phyloP scores from a whole-genome alignment of 92 coral and sea anemone genomes.

The Muricea muricata region DNA sequence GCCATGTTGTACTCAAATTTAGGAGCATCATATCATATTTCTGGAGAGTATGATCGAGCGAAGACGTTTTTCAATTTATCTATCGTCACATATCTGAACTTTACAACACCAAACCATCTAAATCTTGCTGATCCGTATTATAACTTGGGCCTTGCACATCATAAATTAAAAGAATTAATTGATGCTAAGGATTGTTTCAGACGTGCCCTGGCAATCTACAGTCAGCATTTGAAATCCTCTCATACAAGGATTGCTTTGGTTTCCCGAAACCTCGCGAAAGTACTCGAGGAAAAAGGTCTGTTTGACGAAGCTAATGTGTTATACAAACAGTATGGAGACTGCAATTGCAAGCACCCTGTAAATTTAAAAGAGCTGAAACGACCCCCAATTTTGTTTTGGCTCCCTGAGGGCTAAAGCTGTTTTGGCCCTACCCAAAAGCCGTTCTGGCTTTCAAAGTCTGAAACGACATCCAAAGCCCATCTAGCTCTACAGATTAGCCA shows the following conservation, averaged over 20 bases:
- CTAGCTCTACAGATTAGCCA: too few relatives aligned
- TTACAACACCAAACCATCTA: conserved; percentile 29
- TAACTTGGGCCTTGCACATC: conserved; percentile 31
- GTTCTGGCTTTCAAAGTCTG: too few relatives aligned
- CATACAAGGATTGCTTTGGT: not conserved
- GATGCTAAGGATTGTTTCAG: not conserved
- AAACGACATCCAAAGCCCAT: too few relatives aligned
- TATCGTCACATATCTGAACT: not conserved
- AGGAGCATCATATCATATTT: not conserved
- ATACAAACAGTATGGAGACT: too few relatives aligned
- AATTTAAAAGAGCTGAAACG: too few relatives aligned
- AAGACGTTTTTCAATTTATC: conserved; percentile 31
- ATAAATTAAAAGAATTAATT: not conserved
- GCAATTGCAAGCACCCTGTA: too few relatives aligned
- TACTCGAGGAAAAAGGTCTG: not conserved
- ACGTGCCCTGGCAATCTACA: not conserved
- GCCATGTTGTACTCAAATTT: not conserved
- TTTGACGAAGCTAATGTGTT: not conserved
- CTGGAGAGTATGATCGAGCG: not conserved
- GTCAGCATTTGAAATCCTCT: not conserved
- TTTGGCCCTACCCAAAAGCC: too few relatives aligned
- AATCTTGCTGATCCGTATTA: conserved; percentile 8
- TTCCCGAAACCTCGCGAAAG: not conserved
- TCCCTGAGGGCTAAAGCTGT: too few relatives aligned
- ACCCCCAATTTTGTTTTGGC: too few relatives aligned